phyloP scores from a whole-genome alignment of 2,797 vertebrate species.

The Jordanella pulchra region DNA sequence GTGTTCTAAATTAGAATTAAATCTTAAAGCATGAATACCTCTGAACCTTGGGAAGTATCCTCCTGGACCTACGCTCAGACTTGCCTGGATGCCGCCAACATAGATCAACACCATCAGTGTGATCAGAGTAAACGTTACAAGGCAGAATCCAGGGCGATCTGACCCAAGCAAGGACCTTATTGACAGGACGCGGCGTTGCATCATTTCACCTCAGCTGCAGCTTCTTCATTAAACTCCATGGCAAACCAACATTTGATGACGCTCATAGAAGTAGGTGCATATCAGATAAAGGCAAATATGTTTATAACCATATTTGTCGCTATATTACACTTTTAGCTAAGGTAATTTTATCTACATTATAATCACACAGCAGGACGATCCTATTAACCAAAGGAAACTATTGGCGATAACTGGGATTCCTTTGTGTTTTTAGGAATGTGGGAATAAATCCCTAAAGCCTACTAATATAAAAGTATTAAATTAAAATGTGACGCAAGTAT shows the following conservation, averaged over 20 bases:
- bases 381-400: not conserved
- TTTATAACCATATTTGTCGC: not conserved
- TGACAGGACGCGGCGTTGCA: constrained; percentile 59
- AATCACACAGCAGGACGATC: no score
- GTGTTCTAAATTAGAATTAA: not conserved
- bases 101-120: constrained; percentile 65
- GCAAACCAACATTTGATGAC: constrained; percentile 5
- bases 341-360: not conserved
- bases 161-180: constrained; percentile 70
- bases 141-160: constrained; percentile 73
- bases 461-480: not conserved
- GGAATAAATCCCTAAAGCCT: not conserved
- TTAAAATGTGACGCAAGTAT: not conserved
- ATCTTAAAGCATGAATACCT: constrained; percentile 64
- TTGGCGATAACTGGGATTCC: not conserved
- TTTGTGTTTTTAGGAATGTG: not conserved
- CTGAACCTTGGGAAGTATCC: constrained; percentile 75
- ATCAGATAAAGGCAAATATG: not conserved
- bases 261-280: not conserved
- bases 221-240: constrained; percentile 7
- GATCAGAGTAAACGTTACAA: constrained; percentile 65
- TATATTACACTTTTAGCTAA: no score
- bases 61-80: constrained; percentile 77
- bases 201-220: constrained; percentile 32
- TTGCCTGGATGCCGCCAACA: constrained; percentile 68